Evolutionary conservation across 2,113 vertebrate species (phyloP), one percentile per base, ranked within the genome.

Genomic region (Campylomormyrus tamandua): DNA sequence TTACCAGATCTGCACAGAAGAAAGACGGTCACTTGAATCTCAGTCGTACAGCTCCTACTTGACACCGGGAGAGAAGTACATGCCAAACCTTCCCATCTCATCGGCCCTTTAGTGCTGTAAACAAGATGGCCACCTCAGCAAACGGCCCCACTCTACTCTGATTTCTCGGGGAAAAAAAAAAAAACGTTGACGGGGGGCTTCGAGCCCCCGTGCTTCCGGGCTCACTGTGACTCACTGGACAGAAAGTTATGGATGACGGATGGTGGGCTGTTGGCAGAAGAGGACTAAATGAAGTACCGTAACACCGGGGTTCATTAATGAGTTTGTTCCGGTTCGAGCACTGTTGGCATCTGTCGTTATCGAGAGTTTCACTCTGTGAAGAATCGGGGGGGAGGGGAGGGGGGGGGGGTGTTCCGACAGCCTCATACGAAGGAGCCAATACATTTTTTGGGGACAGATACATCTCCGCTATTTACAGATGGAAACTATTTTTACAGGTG

Each of bases 1-100:
- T 84, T 58, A 53, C 87, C 88, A 90, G 88, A 89, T 89, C 56
- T 88, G 90, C 86, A 74, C 42, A 39, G 87, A 53, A 83, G 45
- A 45, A 48, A n/a, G 88, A 17, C 39, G 31, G 17, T 39, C 52
- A 11, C 74, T 89, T 52, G 21, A 21, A 74, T 50, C 88, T 52
- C 46, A 77, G 88, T 80, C 53, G 35, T 39, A 52, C 74, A 39
- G 19, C 46, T n/a, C 48, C n/a, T 89, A 31, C 49, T 50, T 50
- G 7, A 80, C 15, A 31, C 31, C 24, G 19, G 27, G 15, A 15
- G 3, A 21, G 27, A 50, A 49, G 15, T 24, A 77, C 19, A 7
- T 0, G 27, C 27, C 6, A 19, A 10, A 46, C 46, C 42, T 2
- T 21, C n/a, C 5, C 74, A 17, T 42, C 74, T 80, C 74, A 17